A percentile compares a stretch with the other conserved stretches of the same genome.
These are phyloP conservation scores for Lepidochitona cinerea DNA, from an alignment of 2,888 invertebrate species.

Conservation along the genomic window DNA sequence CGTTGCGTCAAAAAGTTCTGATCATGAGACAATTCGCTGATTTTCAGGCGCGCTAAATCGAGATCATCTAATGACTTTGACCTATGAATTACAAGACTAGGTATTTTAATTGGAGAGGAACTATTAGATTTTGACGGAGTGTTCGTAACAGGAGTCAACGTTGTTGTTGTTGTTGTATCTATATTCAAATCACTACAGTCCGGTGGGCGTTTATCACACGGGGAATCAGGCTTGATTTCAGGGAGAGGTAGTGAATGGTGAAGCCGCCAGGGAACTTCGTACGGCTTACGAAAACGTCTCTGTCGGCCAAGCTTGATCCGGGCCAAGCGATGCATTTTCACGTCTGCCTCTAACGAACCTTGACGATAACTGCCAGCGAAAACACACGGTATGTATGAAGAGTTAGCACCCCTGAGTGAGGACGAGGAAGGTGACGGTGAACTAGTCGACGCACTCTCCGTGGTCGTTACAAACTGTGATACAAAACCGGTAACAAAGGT, in stretches of 20 bases:
- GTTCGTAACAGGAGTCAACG: neutral
- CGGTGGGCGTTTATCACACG: constrained; percentile 36
- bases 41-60: constrained; percentile 48
- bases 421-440: neutral
- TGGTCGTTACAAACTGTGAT: constrained; percentile 5
- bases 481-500: constrained; percentile 53
- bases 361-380: constrained; percentile 5
- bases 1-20: constrained; percentile 23
- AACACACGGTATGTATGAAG: neutral
- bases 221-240: constrained; percentile 4
- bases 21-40: constrained; percentile 44
- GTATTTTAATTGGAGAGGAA: constrained; percentile 45
- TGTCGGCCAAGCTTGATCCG: constrained; percentile 34
- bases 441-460: neutral
- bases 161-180: neutral
- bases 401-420: neutral
- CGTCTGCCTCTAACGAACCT: constrained; percentile 14
- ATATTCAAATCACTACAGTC: constrained; percentile 24
- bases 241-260: constrained; percentile 37
- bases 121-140: constrained; percentile 51
- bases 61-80: constrained; percentile 64
- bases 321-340: constrained; percentile 26
- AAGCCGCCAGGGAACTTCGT: constrained; percentile 60
- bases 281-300: constrained; percentile 50
- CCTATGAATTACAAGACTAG: constrained; percentile 31